Base-by-base conservation (phyloP, 1,140 invertebrate genomes). In the Solen grandis region DNA sequence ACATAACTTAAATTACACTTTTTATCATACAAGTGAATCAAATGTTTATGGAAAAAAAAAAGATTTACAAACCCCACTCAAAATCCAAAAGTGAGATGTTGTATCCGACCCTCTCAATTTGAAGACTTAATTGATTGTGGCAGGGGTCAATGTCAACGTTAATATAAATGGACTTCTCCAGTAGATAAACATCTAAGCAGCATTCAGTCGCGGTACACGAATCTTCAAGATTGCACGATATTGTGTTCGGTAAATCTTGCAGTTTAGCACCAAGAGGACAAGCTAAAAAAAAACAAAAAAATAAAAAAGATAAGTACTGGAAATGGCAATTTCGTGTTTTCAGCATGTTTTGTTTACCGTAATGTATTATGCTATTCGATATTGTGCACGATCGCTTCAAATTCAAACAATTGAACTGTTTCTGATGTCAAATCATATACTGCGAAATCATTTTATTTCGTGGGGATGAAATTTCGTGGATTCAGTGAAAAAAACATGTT, bases 191-290 rank as follows among this genome's bases (percentile, higher is more conserved):
- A 54, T 76, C 60, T n/a, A 76, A n/a, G 27, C 73, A 76, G 35
- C 73, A 76, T 5, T 76, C 73, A 2, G 66, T 25, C 14, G 73
- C 59, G 14, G 73, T 41, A 29, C 73, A 76, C 33, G 62, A 65
- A 16, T 54, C 8, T 35, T 46, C 16, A 0, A 76, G 31, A 16
- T 54, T 29, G 55, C 73, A 76, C 33, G 73, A 31, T 46, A 76
- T 29, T 36, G 31, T 60, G 27, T 73, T 60, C 22, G 54, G 55
- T 19, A 73, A 38, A 27, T 22, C 8, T 46, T 46, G 8, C 8
- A 46, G 41, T 46, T 19, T 46, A 19, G 41, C 41, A 46, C 41
- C 41, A 10, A 46, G 41, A 8, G 8, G 41, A 19, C 41, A 46
- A 46, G 41, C 41, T 46, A 10, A 10, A 10, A 10, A 19, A 10